phyloP scores from a whole-genome alignment of 2,888 invertebrate genomes.

The Scaptomyza reducta region DNA sequence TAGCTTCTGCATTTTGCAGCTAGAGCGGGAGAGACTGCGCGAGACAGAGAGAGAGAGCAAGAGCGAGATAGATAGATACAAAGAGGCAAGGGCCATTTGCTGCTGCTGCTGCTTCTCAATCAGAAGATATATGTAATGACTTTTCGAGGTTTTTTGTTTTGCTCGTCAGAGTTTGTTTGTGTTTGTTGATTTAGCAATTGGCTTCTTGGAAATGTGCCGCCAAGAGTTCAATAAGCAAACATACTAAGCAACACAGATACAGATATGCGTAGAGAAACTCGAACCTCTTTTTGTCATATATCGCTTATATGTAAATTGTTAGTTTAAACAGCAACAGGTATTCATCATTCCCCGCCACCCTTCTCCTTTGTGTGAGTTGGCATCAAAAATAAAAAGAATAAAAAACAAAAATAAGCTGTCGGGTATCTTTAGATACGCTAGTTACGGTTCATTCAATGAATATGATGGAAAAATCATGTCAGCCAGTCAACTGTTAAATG shows the following conservation, averaged over 20 bases:
- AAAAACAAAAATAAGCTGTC: slow-evolving; percentile 2
- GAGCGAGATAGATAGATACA: neutral
- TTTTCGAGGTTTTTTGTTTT: slow-evolving; percentile 75
- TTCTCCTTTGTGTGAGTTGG: neutral
- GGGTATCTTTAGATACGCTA: slow-evolving; percentile 23
- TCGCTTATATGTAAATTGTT: slow-evolving; percentile 62
- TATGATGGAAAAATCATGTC: slow-evolving; percentile 75
- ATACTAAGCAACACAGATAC: slow-evolving; percentile 8
- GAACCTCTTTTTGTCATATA: slow-evolving; percentile 24
- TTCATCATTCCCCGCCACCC: neutral
- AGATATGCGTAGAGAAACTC: slow-evolving; percentile 1
- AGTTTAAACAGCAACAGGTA: slow-evolving; percentile 48
- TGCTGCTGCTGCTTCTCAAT: slow-evolving; percentile 29
- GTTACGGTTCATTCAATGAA: slow-evolving; percentile 59
- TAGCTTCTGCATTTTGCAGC: slow-evolving; percentile 80
- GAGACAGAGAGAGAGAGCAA: neutral
- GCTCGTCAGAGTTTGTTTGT: slow-evolving; percentile 60
- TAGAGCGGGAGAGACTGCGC: neutral
- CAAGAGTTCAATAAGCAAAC: slow-evolving; percentile 58
- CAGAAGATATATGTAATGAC: slow-evolving; percentile 74
- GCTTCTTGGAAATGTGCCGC: slow-evolving; percentile 73
- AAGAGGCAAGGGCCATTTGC: slow-evolving; percentile 23
- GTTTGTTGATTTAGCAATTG: slow-evolving; percentile 71
- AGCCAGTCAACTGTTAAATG: slow-evolving; percentile 44
- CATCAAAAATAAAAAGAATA: neutral